Evolutionary conservation across 1,140 invertebrate species (phyloP), one percentile per base, ranked within the genome.

Genomic region (Caenorhabditis tropicalis): DNA sequence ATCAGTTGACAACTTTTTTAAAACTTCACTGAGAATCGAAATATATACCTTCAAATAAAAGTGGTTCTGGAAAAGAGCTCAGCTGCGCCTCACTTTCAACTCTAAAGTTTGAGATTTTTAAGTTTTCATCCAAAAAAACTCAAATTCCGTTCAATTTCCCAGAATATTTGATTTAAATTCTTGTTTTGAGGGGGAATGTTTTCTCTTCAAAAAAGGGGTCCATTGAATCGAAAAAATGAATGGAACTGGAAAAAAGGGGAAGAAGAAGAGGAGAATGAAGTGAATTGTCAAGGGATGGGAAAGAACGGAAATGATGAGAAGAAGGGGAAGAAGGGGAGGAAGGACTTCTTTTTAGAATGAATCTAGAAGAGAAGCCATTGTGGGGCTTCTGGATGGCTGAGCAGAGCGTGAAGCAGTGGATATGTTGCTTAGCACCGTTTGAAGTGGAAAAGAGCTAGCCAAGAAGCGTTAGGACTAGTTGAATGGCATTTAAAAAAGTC

Each of bases 211-310:
- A 39, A 36, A 27, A 0, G 24, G 27, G 27, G 0, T 10, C 16
- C 3, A 5, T 19, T 27, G 4, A 36, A 65, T 1, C 24, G 56
- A 60, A 60, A 60, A 60, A 46, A 12, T 12, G 48, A 19, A 19
- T n/a, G 53, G 53, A 56, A 27, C 53, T n/a, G 6, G 49, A n/a
- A 19, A 51, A 51, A n/a, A 46, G 19, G 19, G 19, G n/a, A 56
- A 56, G 7, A 56, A n/a, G 5, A 36, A 33, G 24, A 36, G 58
- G 21, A 65, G 58, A 65, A n/a, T n/a, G 24, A 24, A 65, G 15
- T 1, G 58, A 65, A 65, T 65, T 65, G 58, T 65, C 58, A 65
- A 33, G 58, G 58, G 58, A 65, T 65, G 10, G 48, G 48, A 51
- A 56, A 56, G 24, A 56, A 56, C 53, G 53, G 53, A 56, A 56